Evolutionary conservation across 2,113 vertebrate species (phyloP), one percentile per base, ranked within the genome.

Genomic region (Symphodus melops): DNA sequence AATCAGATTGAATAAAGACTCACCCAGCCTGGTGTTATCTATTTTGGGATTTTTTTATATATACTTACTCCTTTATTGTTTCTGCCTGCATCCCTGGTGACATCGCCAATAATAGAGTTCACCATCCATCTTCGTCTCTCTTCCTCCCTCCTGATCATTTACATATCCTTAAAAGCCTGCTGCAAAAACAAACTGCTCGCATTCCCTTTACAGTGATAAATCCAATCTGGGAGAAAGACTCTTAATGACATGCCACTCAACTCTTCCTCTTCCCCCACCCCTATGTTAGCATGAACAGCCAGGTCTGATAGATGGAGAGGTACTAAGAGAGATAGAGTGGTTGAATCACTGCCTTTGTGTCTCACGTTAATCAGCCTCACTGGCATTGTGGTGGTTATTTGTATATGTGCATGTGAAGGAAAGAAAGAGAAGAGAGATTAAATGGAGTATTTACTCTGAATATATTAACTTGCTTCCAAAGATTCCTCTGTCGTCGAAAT

Each of bases 121-220:
- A 57, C 39, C 36, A 81, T 91, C 74, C 52, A 63, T 86, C 79
- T 68, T 77, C 8, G 44, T 20, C 74, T 16, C 61, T 36, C 70
- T 37, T 36, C 23, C 46, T 53, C 61, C 33, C 39, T 67, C 59
- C 11, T 58, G 36, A 55, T 81, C 56, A 88, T 91, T 88, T 91
- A 82, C 80, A 91, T 89, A 87, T 78, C 72, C 83, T 85, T 91
- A 89, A 91, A 90, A 90, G 64, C 86, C 72, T 37, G 52, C 72
- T 64, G 70, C 72, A 83, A 82, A 48, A 92, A 89, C 84, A 78
- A 83, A 84, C 68, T 68, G 77, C 76, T 71, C 11, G 68, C 62
- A 60, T 84, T 87, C 81, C 82, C 69, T 79, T 68, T 52, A 79
- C 58, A 61, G 72, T 79, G 79, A 85, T 88, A 80, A 91, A 89